phyloP scores from a whole-genome alignment of 1,140 invertebrate species.

The Caenorhabditis inopinata region DNA sequence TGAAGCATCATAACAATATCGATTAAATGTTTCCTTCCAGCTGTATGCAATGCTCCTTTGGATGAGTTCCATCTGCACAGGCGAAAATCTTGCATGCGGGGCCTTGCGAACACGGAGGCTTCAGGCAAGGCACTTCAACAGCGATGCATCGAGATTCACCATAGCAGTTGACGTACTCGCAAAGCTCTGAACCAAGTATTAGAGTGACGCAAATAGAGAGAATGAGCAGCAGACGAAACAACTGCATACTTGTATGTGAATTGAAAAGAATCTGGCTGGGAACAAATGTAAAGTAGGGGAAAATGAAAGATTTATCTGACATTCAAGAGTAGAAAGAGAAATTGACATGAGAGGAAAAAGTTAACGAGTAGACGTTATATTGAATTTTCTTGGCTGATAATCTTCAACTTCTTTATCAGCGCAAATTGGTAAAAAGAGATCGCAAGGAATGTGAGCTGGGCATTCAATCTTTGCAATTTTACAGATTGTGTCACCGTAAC shows the following conservation, averaged over 20 bases:
- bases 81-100: background rate
- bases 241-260: too few species aligned
- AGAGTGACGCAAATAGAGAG: too few species aligned
- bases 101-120: background rate
- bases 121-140: background rate
- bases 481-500: background rate
- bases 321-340: background rate
- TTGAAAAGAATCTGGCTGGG: too few species aligned
- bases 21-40: background rate
- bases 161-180: background rate
- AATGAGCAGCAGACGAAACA: too few species aligned
- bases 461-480: background rate
- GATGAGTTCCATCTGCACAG: background rate
- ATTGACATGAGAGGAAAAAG: too few species aligned
- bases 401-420: background rate
- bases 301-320: background rate
- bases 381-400: background rate
- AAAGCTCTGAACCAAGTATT: too few species aligned
- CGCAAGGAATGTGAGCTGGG: background rate
- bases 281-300: background rate
- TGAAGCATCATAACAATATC: too few species aligned
- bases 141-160: background rate
- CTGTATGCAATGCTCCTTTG: background rate
- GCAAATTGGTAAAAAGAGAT: background rate
- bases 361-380: background rate